phyloP scores from a whole-genome alignment of 2,797 vertebrate genomes.

The Catharus ustulatus region DNA sequence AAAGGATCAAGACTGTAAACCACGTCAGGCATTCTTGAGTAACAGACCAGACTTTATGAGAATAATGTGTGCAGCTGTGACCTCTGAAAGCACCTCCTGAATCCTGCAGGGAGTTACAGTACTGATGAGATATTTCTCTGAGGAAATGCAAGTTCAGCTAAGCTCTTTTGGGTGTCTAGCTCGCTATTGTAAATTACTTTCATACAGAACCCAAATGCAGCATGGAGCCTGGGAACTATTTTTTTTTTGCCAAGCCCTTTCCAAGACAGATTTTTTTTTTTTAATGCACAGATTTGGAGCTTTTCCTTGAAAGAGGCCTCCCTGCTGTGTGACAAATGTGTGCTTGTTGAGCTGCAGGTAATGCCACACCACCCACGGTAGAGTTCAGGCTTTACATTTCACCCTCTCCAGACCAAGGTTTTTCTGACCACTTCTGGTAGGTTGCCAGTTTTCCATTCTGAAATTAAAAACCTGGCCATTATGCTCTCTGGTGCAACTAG shows the following conservation, averaged over 20 bases:
- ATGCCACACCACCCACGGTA: too few species aligned
- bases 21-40: neutral
- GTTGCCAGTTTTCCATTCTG: neutral
- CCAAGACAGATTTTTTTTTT: neutral
- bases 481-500: neutral
- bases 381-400: neutral
- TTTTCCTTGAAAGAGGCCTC: neutral
- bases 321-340: neutral
- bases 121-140: neutral
- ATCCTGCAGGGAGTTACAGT: neutral
- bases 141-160: neutral
- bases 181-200: neutral
- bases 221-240: neutral
- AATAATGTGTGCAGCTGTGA: neutral
- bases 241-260: neutral
- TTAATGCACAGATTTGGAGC: neutral
- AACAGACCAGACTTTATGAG: neutral
- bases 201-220: neutral
- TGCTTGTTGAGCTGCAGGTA: neutral
- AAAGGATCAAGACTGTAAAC: neutral
- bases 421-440: neutral
- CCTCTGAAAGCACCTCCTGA: neutral
- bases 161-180: neutral
- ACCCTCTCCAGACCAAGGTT: neutral
- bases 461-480: neutral